Conservation (phyloP, 92 coral and sea anemone species). For the Hydrozoanthus gracilis region DNA sequence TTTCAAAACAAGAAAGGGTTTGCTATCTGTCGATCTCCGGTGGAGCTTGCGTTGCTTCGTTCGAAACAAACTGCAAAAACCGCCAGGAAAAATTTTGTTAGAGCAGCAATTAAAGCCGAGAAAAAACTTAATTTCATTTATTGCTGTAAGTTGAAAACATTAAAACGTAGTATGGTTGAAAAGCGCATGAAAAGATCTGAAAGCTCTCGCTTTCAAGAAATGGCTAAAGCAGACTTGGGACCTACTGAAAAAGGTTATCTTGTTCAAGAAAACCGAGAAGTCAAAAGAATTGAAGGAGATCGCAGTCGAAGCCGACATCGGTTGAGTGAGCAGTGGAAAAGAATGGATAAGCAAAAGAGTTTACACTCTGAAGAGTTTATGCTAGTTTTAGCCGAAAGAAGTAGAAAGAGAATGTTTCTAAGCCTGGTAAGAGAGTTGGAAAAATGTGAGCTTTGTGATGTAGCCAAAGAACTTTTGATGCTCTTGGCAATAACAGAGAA, state of each 20-base stretch:
- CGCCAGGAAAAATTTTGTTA: conserved; percentile 19
- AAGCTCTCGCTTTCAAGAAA: not conserved
- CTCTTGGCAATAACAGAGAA: conserved; percentile 19
- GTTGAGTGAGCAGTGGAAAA: conserved; percentile 36
- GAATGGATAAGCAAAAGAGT: not conserved
- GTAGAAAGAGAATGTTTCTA: not conserved
- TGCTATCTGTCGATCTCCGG: not conserved
- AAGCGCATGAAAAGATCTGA: conserved; percentile 6
- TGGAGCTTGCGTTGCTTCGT: conserved; percentile 1
- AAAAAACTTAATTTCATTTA: not conserved
- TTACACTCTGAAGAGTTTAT: not conserved
- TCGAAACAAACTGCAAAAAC: conserved; percentile 20
- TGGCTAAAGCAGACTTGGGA: not conserved
- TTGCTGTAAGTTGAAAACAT: conserved; percentile 3
- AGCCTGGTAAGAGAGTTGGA: conserved; percentile 31
- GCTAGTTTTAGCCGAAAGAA: not conserved
- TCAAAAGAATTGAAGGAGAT: conserved; percentile 31
- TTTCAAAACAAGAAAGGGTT: not conserved
- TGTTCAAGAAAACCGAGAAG: conserved; percentile 19
- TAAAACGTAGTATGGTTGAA: conserved; percentile 8
- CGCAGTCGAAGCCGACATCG: conserved; percentile 38
- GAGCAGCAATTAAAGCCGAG: conserved; percentile 35
- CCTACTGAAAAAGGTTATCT: conserved; percentile 11
- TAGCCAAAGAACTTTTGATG: conserved; percentile 13
- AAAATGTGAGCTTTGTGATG: conserved; percentile 11